phyloP scores from a whole-genome alignment of 2,888 invertebrate genomes.

The Ypsolopha scabrella region DNA sequence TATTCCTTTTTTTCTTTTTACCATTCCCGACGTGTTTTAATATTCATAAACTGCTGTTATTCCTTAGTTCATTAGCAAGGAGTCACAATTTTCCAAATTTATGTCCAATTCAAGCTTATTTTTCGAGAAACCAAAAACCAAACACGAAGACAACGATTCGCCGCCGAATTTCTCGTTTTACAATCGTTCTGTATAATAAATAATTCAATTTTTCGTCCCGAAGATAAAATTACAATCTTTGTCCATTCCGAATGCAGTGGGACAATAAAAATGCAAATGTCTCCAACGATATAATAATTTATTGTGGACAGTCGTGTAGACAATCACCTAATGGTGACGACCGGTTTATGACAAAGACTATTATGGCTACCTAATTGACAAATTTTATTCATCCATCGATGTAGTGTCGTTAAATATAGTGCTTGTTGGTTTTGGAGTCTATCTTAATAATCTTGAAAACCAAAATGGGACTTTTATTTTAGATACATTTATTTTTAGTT shows the following conservation, averaged over 20 bases:
- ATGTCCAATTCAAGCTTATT: too few relatives aligned
- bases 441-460: background rate
- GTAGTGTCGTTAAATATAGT: background rate
- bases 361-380: slow-evolving; percentile 3
- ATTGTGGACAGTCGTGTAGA: slow-evolving; percentile 32
- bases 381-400: background rate
- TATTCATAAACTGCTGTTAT: too few relatives aligned
- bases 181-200: slow-evolving; percentile 49
- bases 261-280: slow-evolving; percentile 68
- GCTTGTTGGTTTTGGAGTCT: background rate
- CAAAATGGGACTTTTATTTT: too few relatives aligned
- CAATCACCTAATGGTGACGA: slow-evolving; percentile 27
- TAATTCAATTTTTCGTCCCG: slow-evolving; percentile 59
- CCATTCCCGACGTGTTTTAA: too few relatives aligned
- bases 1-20: too few relatives aligned
- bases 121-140: background rate
- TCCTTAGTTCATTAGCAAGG: too few relatives aligned
- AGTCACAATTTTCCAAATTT: too few relatives aligned
- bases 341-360: slow-evolving; percentile 22
- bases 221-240: slow-evolving; percentile 54
- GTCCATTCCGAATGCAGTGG: slow-evolving; percentile 37
- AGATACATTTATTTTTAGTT: too few relatives aligned
- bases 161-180: slow-evolving; percentile 28
- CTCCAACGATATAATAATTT: slow-evolving; percentile 52
- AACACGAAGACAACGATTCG: background rate